Evolutionary conservation across 2,888 invertebrate species (phyloP), one percentile per base, ranked within the genome.

Genomic region (Mimas tiliae): DNA sequence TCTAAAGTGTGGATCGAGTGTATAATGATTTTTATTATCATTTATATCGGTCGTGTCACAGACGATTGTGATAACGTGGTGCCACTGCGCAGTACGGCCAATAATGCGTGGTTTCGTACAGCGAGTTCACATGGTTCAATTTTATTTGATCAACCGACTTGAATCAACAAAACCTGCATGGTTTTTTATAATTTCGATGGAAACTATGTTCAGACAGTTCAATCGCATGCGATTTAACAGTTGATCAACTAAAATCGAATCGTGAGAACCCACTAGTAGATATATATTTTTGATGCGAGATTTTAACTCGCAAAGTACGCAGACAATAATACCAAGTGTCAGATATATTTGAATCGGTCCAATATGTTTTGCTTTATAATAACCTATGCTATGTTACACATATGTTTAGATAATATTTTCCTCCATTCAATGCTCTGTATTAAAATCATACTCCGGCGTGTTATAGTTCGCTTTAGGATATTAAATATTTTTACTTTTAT

Each of bases 31-130:
- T 78, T 86, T 86, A 87, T 88, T 87, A 88, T 89, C 84, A 82
- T 87, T 86, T 86, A 84, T 86, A 89, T 89, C 85, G 81, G 81
- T 79, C 79, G 80, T 80, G 85, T 84, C 84, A 85, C 81, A 80
- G 81, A 75, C 83, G 82, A 84, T 83, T 83, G 80, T 85, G 89
- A 90, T 90, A 90, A 85, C 82, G 77, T 73, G 72, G 70, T 84
- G 83, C 80, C 83, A 87, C 88, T 91, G 88, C 92, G 91, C 86
- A 91, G 82, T 91, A 86, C 74, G 71, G 67, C 70, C 74, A 77
- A 82, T 86, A 85, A 82, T 82, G 76, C 78, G 82, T 80, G 76
- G 70, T 65, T 85, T 86, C 80, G 75, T 70, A 77, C 4, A 27
- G 27, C 27, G 27, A 4, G 1, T 3, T 27, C 27, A 27, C 27